Evolutionary conservation across 2,797 vertebrate genomes (phyloP).

Genomic region (Sebastes hubbsi): DNA sequence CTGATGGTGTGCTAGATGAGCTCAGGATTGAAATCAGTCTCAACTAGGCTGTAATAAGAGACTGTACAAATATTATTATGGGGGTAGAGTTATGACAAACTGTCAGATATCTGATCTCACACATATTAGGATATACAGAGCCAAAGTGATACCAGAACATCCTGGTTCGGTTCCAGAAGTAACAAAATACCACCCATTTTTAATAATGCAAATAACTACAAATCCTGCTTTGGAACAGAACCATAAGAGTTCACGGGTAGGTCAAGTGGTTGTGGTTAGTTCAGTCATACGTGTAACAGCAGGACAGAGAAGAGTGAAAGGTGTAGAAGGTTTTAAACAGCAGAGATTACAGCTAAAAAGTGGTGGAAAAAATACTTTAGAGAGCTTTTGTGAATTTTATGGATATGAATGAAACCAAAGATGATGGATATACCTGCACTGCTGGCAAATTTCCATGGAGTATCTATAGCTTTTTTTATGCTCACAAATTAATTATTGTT

Average conservation of each 20-base stretch:
- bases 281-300: background rate
- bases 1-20: too few relatives aligned
- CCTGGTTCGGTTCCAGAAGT: background rate
- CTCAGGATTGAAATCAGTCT: background rate
- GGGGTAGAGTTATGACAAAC: background rate
- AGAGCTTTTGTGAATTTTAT: background rate
- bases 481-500: background rate
- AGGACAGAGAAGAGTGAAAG: background rate
- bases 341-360: background rate
- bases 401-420: background rate
- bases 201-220: background rate
- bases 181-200: background rate
- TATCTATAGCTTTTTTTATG: background rate
- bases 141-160: background rate
- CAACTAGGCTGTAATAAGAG: background rate
- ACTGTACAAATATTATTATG: background rate
- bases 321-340: background rate
- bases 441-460: background rate
- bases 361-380: background rate
- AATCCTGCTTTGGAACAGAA: background rate
- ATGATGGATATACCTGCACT: background rate
- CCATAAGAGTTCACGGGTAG: background rate
- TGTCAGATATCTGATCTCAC: background rate
- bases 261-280: background rate
- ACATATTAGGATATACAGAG: background rate